Evolutionary conservation across 2,888 invertebrate species (phyloP).

Genomic region (Frankliniella fusca): DNA sequence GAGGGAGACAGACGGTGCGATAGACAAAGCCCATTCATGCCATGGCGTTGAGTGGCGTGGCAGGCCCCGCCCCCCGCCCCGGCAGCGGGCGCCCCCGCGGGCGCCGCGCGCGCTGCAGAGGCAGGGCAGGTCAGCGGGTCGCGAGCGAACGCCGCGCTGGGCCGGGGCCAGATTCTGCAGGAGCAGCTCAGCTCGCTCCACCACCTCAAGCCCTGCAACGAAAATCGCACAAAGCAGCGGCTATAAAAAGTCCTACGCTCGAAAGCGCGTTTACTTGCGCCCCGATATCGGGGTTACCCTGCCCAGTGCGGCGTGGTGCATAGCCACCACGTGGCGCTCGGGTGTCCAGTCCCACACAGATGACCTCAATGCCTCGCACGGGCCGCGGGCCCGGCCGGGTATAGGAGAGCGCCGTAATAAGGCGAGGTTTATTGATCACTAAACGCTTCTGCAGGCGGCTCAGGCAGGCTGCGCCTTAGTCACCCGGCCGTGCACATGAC

Average conservation of each 20-base stretch:
- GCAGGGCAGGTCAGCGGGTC: neutral
- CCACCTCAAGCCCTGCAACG: neutral
- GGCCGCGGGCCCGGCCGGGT: too few species aligned
- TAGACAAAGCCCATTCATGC: slow-evolving; percentile 16
- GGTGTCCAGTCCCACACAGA: neutral
- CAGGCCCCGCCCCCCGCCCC: neutral
- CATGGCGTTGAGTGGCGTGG: neutral
- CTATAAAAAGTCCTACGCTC: too few species aligned
- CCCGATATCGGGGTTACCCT: neutral
- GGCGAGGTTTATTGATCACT: neutral
- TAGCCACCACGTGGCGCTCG: neutral
- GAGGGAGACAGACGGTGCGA: neutral
- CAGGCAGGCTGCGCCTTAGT: too few species aligned
- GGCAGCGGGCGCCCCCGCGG: neutral
- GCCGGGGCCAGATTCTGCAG: too few species aligned
- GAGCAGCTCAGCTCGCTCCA: neutral
- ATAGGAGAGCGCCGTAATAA: neutral
- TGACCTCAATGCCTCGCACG: neutral
- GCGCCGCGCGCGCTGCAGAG: neutral
- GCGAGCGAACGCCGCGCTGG: too few species aligned
- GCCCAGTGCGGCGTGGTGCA: neutral
- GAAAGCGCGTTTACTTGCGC: neutral
- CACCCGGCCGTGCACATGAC: too few species aligned
- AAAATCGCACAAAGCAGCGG: neutral
- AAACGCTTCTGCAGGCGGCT: neutral